Conservation (phyloP, 2,797 vertebrate species). For the Phoeniculus purpureus region DNA sequence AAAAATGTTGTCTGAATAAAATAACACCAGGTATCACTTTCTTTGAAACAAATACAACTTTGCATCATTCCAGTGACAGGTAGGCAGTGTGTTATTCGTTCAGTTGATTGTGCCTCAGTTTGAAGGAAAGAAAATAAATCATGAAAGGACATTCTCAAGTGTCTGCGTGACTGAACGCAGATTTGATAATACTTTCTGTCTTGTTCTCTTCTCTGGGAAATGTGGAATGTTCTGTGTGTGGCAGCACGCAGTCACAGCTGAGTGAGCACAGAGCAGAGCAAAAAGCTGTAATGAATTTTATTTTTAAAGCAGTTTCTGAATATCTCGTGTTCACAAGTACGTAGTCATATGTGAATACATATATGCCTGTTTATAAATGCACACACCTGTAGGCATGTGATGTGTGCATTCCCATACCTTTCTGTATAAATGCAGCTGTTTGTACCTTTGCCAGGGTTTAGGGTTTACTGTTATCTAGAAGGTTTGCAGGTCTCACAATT, state of each 20-base stretch:
- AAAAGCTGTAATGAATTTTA: not conserved
- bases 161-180: not conserved
- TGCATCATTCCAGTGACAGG: not conserved
- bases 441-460: not conserved
- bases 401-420: not conserved
- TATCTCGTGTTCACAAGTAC: not conserved
- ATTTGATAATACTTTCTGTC: not conserved
- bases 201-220: not conserved
- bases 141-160: not conserved
- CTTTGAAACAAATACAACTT: not conserved
- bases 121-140: not conserved
- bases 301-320: not conserved
- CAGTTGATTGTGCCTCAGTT: not conserved
- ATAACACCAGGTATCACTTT: not conserved
- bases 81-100: not conserved
- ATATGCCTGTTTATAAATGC: not conserved
- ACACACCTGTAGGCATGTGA: not conserved
- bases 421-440: rapidly evolving
- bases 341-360: not conserved
- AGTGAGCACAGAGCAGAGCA: not conserved
- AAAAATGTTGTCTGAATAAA: not conserved
- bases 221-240: not conserved
- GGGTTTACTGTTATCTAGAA: not conserved
- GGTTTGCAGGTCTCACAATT: not conserved
- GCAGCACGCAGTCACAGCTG: not conserved